A percentile compares a stretch with the other conserved stretches of the same genome.
phyloP scores from a whole-genome alignment of 2,888 invertebrate species.

The Dendrolimus pini region DNA sequence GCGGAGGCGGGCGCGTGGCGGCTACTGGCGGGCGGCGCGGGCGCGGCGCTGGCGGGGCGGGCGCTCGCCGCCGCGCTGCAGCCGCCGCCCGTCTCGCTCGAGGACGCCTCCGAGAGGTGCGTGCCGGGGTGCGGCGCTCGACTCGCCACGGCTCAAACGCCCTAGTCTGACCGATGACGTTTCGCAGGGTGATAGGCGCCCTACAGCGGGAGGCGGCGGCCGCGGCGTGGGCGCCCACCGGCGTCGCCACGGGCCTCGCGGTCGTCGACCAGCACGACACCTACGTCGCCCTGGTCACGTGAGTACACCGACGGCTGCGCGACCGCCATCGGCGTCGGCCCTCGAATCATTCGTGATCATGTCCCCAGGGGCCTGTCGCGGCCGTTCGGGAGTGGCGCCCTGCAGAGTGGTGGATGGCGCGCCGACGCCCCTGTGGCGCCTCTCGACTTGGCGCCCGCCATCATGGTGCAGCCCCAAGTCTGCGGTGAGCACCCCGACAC shows the following conservation, averaged over 20 bases:
- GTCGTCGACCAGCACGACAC: conserved; percentile 80
- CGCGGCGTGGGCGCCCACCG: conserved; percentile 14
- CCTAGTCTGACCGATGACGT: conserved; percentile 4
- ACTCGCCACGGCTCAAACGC: too few relatives aligned
- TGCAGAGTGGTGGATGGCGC: conserved; percentile 29
- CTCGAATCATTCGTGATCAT: too few relatives aligned
- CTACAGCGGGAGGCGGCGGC: conserved; percentile 32
- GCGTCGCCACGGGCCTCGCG: conserved; percentile 76
- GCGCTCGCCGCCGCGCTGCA: conserved; percentile 30
- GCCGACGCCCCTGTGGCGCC: conserved; percentile 34
- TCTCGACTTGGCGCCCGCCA: conserved; percentile 56
- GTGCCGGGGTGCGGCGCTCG: neutral
- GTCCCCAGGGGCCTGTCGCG: conserved; percentile 38
- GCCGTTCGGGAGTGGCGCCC: conserved; percentile 42
- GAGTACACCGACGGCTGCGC: conserved; percentile 28
- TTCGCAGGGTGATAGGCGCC: conserved; percentile 29
- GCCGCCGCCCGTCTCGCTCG: conserved; percentile 22
- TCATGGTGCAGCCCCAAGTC: conserved; percentile 41
- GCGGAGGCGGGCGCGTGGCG: conserved; percentile 32
- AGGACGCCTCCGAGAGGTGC: conserved; percentile 26
- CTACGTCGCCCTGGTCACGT: conserved; percentile 83
- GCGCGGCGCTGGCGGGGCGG: conserved; percentile 23
- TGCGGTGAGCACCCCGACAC: conserved; percentile 37
- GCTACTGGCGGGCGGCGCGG: conserved; percentile 31
- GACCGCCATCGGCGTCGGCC: neutral